Evolutionary conservation across 2,888 invertebrate species (phyloP).

Genomic region (Geophilus truncorum): DNA sequence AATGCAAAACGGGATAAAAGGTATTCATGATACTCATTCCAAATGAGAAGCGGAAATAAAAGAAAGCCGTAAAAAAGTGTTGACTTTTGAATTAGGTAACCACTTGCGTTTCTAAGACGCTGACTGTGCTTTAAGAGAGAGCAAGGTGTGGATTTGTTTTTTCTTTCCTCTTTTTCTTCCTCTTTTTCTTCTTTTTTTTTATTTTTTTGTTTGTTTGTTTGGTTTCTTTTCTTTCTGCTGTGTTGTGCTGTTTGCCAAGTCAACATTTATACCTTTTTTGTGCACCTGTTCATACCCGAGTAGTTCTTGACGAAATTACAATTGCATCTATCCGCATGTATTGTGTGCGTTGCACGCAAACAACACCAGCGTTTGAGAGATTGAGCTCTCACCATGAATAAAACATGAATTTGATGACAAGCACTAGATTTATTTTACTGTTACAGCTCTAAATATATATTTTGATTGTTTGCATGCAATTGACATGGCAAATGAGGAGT

Average conservation of each 20-base stretch:
- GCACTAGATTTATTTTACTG: background rate
- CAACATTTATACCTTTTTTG: background rate
- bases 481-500: background rate
- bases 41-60: background rate
- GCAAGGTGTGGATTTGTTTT: background rate
- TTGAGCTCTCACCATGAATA: background rate
- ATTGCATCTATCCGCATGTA: background rate
- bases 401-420: constrained; percentile 11
- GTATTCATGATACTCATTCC: background rate
- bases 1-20: no score
- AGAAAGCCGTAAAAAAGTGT: background rate
- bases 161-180: background rate
- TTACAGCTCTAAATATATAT: background rate
- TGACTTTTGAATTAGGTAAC: background rate
- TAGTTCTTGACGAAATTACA: constrained; percentile 13
- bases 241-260: background rate
- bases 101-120: background rate
- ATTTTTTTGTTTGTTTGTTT: background rate
- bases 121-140: background rate
- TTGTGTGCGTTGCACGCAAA: background rate
- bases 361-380: background rate
- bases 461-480: background rate
- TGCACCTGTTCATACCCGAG: background rate
- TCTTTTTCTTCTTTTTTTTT: background rate
- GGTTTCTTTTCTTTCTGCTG: background rate